Evolutionary conservation across 2,113 vertebrate genomes (phyloP).

Genomic region (Rhynchomys soricoides): DNA sequence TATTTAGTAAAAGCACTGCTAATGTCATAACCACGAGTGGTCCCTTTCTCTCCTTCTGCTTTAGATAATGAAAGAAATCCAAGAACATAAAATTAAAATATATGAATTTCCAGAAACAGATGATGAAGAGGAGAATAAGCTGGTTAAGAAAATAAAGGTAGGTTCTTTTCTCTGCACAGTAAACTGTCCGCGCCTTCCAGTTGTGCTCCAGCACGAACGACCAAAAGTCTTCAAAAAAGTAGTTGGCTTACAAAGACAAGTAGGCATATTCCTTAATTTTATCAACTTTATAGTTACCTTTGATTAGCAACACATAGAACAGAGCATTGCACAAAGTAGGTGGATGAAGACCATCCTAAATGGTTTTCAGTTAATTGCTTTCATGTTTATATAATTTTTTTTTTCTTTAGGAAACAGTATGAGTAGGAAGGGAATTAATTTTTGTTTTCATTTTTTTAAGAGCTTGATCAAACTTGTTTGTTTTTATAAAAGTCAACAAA

Average conservation of each 20-base stretch:
- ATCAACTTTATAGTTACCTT: conserved; percentile 47
- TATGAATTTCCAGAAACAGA: conserved; percentile 99
- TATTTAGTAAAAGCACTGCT: conserved; percentile 28
- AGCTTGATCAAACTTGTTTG: neutral
- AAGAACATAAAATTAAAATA: conserved; percentile 99
- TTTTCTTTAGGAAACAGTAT: neutral
- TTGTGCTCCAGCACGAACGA: neutral
- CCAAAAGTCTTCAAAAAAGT: conserved; percentile 26
- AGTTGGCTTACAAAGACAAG: conserved; percentile 34
- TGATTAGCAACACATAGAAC: neutral
- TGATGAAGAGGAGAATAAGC: conserved; percentile 98
- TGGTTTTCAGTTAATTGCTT: conserved; percentile 4
- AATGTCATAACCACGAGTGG: neutral
- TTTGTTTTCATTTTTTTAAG: conserved; percentile 27
- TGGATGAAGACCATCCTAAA: neutral
- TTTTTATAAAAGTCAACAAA: neutral
- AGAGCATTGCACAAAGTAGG: neutral
- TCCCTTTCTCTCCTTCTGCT: conserved; percentile 53
- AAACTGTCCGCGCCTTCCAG: conserved; percentile 18
- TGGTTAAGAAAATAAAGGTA: conserved; percentile 99
- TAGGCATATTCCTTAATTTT: conserved; percentile 5
- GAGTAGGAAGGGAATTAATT: conserved; percentile 27
- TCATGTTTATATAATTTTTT: conserved; percentile 15
- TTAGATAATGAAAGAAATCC: conserved; percentile 99
- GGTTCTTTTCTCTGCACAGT: neutral